These are phyloP conservation scores for Gobius niger DNA, from an alignment of 2,113 vertebrate species.

Conservation along the genomic window DNA sequence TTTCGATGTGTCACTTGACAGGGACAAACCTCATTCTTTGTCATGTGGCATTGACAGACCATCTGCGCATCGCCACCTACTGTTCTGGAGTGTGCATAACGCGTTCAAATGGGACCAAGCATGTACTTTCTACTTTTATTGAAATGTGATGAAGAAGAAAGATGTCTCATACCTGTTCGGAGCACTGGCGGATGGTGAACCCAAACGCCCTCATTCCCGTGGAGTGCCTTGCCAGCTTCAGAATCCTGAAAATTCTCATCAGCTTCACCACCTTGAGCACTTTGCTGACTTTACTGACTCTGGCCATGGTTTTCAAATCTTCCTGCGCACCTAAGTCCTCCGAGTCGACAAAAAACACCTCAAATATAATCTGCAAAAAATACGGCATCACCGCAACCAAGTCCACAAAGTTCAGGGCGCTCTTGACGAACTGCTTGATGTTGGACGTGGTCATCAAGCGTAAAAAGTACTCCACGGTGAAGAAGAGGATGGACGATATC, in stretches of 20 bases:
- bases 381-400: constrained; percentile 89
- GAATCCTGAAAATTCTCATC: constrained; percentile 90
- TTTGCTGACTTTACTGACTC: constrained; percentile 89
- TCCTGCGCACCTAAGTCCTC: constrained; percentile 74
- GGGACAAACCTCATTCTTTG: no score
- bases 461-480: constrained; percentile 85
- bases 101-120: no score
- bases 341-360: constrained; percentile 76
- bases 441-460: constrained; percentile 82
- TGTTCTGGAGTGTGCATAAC: no score
- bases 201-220: constrained; percentile 89
- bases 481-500: constrained; percentile 84
- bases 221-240: constrained; percentile 89
- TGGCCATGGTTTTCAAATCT: constrained; percentile 84
- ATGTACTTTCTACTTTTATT: no score
- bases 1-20: no score
- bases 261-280: constrained; percentile 88
- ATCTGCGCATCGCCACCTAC: no score
- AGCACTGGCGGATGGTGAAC: constrained; percentile 91
- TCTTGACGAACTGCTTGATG: constrained; percentile 81
- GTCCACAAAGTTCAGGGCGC: constrained; percentile 85
- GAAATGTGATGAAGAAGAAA: no score
- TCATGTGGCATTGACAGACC: no score
- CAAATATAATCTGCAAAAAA: constrained; percentile 86
- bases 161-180: constrained; percentile 80